These are phyloP conservation scores for Lumbricus terrestris DNA, from an alignment of 2,888 invertebrate genomes.

Conservation along the genomic window DNA sequence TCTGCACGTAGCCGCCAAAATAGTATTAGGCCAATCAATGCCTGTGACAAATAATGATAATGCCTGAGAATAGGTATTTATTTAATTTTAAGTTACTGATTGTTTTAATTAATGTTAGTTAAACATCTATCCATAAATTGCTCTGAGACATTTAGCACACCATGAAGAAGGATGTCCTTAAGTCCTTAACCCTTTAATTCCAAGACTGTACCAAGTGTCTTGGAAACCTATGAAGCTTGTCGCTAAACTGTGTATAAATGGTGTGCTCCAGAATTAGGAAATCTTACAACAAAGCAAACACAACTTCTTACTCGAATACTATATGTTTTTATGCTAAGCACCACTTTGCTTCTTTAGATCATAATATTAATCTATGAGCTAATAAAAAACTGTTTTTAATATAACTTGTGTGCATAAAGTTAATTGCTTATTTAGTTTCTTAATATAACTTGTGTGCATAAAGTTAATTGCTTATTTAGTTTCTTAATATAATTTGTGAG, in stretches of 20 bases:
- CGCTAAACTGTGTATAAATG: too few relatives aligned
- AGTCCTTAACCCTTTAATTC: too few relatives aligned
- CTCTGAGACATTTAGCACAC: neutral
- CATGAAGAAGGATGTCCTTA: neutral
- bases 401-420: too few relatives aligned
- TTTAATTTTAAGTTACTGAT: neutral
- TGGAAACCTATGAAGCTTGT: too few relatives aligned
- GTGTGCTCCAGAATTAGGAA: neutral
- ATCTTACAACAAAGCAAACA: too few relatives aligned
- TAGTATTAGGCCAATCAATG: neutral
- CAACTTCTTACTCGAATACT: neutral
- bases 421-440: too few relatives aligned
- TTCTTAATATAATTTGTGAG: too few relatives aligned
- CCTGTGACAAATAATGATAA: neutral
- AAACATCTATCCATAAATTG: neutral
- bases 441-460: too few relatives aligned
- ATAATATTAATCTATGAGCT: neutral
- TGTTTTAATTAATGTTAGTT: neutral
- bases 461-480: neutral
- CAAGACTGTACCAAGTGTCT: too few relatives aligned
- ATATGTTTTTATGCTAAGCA: neutral
- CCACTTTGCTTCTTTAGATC: neutral
- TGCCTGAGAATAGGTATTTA: neutral
- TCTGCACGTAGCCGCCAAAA: neutral
- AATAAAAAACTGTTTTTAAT: too few relatives aligned